Evolutionary conservation across 2,888 invertebrate genomes (phyloP), one percentile per base, ranked within the genome.

Genomic region (Ecdyonurus torrentis): DNA sequence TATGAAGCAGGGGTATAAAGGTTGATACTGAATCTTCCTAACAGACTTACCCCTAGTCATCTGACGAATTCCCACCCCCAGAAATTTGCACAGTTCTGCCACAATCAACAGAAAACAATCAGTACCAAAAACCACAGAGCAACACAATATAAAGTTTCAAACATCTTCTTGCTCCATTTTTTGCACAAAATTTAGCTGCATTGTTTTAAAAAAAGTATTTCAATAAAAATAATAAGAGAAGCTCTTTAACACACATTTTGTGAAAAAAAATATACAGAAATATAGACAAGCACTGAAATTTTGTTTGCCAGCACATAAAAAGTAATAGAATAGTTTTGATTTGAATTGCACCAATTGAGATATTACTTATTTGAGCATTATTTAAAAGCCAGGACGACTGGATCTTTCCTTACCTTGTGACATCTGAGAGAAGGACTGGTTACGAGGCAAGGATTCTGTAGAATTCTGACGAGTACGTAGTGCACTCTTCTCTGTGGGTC

Each of bases 401-500:
- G 60, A 3, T 20, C n/a, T n/a, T n/a, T 2, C 2, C 52, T 59
- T 64, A 63, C 64, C 64, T 61, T 63, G 63, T 5, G 64, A 64
- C 58, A 64, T 61, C 60, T 64, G 64, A 23, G 64, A 64, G 53
- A 64, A 64, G 23, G 64, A 64, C 23, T 60, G 63, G 60, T 64
- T 64, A 22, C 62, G 60, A 2, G 63, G 64, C 7, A 64, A 50
- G 10, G 64, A 64, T 52, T 60, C 61, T 20, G 62, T 62, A 1
- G 64, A 64, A 22, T 22, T 55, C 2, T 50, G 60, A 18, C 61
- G 55, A 1, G 63, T 61, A 2, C 25, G 53, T 10, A 61, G 23
- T 25, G 37, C 37, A 23, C 25, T 53, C 62, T 80, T 63, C 3
- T 61, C 63, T 20, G 67, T 68, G 3, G 85, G 82, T 74, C 61